Evolutionary conservation across 2,113 vertebrate genomes (phyloP), one percentile per base, ranked within the genome.

Genomic region (Sitta europaea): DNA sequence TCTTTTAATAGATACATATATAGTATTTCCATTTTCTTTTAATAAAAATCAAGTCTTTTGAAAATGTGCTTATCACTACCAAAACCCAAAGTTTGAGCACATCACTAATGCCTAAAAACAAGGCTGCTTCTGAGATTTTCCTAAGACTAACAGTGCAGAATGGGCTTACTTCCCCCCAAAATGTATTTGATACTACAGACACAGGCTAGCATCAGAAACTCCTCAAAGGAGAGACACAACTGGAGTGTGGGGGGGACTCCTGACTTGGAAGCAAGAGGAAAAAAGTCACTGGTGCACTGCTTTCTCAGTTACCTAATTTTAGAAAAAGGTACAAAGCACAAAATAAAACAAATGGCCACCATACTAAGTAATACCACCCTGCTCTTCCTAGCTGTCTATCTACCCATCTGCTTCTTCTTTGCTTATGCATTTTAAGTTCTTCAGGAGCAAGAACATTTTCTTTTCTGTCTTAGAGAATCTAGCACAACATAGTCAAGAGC

Each of bases 401-500:
- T 79, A 66, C n/a, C 36, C 58, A 73, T 40, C 67, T 82, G 78
- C 86, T 75, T 59, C 70, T 74, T 71, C 47, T 33, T 67, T 63
- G 79, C 29, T 48, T 25, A 63, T 10, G 12, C 28, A 21, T 70
- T 81, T 68, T 38, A 82, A 80, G 62, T 45, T 90, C 50, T 76
- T 76, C 21, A 50, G 6, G 13, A 88, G 47, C 51, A 83, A 50
- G 36, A 86, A n/a, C 3, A 50, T n/a, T 74, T 89, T 85, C 21
- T 92, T 71, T 83, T 53, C 45, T 53, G 29, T 88, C 58, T 75
- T 50, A 79, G 62, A 86, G 71, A 67, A 79, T 57, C 82, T 58
- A 94, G 71, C 62, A 93, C 17, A 72, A 79, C 25, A 29, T 3
- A 78, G 45, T 61, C 54, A 86, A 75, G 58, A 94, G 27, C 9